phyloP scores from a whole-genome alignment of 2,113 vertebrate species.

The Melospiza melodia region DNA sequence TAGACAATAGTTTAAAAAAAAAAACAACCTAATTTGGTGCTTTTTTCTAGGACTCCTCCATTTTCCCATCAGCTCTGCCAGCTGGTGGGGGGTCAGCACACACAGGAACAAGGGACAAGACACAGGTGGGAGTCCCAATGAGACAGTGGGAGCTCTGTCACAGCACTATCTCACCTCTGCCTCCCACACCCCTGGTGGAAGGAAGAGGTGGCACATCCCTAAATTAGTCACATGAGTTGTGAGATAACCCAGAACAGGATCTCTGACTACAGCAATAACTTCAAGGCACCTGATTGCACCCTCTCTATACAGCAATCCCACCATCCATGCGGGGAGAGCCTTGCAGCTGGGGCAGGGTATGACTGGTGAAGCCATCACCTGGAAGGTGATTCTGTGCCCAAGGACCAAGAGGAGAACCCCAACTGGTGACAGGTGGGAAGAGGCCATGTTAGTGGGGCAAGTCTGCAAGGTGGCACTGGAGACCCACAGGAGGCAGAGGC shows the following conservation, averaged over 20 bases:
- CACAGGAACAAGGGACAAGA: not conserved
- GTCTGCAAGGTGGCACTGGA: slow-evolving; percentile 16
- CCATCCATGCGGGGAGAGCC: not conserved
- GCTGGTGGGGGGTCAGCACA: not conserved
- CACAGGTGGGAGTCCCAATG: fast-evolving
- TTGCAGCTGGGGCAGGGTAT: fast-evolving
- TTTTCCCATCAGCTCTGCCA: not conserved
- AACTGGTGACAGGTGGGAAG: not conserved
- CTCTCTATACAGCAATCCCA: not conserved
- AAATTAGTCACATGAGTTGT: not conserved
- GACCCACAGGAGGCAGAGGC: not conserved
- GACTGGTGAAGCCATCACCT: not conserved
- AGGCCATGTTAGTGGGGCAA: not conserved
- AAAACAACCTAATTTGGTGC: not conserved
- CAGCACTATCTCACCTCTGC: not conserved
- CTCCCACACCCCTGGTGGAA: not conserved
- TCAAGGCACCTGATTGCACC: not conserved
- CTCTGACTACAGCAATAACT: not conserved
- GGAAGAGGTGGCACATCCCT: not conserved
- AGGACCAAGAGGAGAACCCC: not conserved
- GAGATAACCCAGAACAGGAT: not conserved
- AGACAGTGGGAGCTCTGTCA: not conserved
- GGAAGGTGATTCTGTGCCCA: not conserved
- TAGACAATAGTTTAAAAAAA: not conserved
- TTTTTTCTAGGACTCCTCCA: not conserved